Conservation (phyloP, 1,140 invertebrate genomes). For the Eufriesea mexicana region DNA sequence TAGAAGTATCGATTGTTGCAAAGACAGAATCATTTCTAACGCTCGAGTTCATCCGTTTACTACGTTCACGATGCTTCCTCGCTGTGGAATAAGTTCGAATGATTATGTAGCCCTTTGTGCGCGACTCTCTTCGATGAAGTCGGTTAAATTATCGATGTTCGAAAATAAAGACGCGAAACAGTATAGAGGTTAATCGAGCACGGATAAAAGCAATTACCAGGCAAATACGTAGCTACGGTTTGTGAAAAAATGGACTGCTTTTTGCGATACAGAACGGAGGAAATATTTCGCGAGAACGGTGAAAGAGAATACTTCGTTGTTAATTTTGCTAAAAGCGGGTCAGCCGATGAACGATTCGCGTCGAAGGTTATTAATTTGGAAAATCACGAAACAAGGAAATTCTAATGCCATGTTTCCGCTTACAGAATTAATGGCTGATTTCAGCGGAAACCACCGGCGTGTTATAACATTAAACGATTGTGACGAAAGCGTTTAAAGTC, state of each 20-base stretch:
- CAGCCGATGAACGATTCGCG: not conserved
- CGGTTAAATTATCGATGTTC: not conserved
- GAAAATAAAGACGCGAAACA: too few species aligned
- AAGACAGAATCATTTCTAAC: not conserved
- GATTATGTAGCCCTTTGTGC: not conserved
- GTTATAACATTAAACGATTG: slow-evolving; percentile 4
- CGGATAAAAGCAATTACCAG: not conserved
- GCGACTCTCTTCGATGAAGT: not conserved
- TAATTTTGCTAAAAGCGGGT: not conserved
- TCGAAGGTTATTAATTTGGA: slow-evolving; percentile 7
- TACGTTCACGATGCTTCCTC: not conserved
- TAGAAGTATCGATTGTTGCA: too few species aligned
- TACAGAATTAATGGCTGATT: slow-evolving; percentile 6
- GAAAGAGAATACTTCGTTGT: not conserved
- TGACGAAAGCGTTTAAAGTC: not conserved
- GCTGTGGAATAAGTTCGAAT: not conserved
- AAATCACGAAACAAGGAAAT: not conserved
- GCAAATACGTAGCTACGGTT: not conserved
- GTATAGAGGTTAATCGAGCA: not conserved
- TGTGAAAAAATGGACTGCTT: not conserved
- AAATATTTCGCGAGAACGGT: not conserved
- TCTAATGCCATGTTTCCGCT: not conserved
- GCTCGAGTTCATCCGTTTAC: not conserved
- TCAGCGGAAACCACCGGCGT: not conserved
- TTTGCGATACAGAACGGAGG: not conserved